Conservation (phyloP, 2,888 invertebrate genomes). For the Chrysina gloriosa region DNA sequence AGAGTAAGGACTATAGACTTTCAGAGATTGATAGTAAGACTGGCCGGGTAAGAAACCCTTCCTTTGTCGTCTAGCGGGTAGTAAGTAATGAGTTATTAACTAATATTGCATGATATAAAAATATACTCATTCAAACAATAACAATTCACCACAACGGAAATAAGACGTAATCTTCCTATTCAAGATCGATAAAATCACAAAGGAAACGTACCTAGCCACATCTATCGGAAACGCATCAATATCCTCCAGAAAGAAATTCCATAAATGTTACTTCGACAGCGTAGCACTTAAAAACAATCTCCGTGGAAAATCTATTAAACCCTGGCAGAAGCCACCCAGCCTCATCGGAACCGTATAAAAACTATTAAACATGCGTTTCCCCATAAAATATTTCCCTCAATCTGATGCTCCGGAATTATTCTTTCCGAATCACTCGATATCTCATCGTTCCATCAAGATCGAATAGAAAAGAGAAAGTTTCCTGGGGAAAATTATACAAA, state of each 20-base stretch:
- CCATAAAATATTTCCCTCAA: constrained; percentile 23
- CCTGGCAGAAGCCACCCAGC: not conserved
- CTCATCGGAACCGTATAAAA: constrained; percentile 18
- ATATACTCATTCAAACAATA: no score
- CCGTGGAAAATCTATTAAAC: constrained; percentile 32
- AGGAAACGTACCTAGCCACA: not conserved
- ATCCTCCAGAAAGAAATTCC: constrained; percentile 4
- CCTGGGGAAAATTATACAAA: constrained; percentile 21
- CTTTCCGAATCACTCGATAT: constrained; percentile 11
- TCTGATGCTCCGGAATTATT: constrained; percentile 12
- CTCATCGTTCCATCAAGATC: constrained; percentile 17
- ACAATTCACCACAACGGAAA: no score
- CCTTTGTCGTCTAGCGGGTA: no score
- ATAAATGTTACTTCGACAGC: constrained; percentile 14
- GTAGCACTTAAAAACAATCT: constrained; percentile 35
- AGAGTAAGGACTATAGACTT: no score
- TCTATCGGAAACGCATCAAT: not conserved
- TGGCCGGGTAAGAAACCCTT: no score
- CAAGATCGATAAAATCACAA: not conserved
- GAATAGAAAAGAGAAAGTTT: constrained; percentile 22
- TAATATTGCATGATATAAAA: no score
- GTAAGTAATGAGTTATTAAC: no score
- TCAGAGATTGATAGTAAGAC: no score
- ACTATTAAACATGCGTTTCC: constrained; percentile 24
- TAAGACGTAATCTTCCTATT: no score